A percentile compares a stretch with the other conserved stretches of the same genome.
Conservation (phyloP, 2,113 vertebrate genomes). For the Spea multiplicata region DNA sequence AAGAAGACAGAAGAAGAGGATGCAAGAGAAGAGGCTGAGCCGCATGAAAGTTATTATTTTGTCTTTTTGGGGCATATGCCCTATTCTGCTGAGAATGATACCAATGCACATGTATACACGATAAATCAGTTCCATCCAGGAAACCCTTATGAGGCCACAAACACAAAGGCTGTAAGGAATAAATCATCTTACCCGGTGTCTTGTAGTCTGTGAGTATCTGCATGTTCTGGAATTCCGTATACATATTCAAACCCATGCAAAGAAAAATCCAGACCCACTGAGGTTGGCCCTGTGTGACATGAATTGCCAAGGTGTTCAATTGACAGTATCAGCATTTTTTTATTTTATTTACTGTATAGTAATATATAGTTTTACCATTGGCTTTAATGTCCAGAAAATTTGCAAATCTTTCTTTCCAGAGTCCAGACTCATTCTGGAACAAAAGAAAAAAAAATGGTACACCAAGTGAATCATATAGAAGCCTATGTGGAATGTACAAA, state of each 20-base stretch:
- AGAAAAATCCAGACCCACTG: conserved; percentile 83
- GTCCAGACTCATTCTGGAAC: conserved; percentile 60
- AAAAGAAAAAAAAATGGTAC: conserved; percentile 20
- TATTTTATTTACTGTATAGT: neutral
- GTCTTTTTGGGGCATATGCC: too few relatives aligned
- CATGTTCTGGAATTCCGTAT: conserved; percentile 87
- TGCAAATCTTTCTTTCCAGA: conserved; percentile 81
- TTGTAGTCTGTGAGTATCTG: conserved; percentile 80
- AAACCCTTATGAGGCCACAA: too few relatives aligned
- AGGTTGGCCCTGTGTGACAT: conserved; percentile 75
- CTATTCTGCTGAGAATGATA: too few relatives aligned
- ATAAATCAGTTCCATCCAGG: too few relatives aligned
- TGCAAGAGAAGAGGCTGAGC: too few relatives aligned
- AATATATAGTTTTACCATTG: conserved; percentile 68
- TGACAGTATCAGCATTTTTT: neutral
- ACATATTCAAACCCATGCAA: conserved; percentile 83
- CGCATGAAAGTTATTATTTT: too few relatives aligned
- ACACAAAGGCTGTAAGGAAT: too few relatives aligned
- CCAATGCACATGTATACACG: too few relatives aligned
- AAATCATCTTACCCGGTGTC: conserved; percentile 76
- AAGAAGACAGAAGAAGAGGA: too few relatives aligned
- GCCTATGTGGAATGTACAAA: too few relatives aligned
- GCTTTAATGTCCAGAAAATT: conserved; percentile 82
- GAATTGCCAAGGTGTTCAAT: neutral
- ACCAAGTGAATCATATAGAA: too few relatives aligned